These are phyloP conservation scores for Myotis myotis DNA, from an alignment of 2,797 vertebrate genomes.

Conservation along the genomic window DNA sequence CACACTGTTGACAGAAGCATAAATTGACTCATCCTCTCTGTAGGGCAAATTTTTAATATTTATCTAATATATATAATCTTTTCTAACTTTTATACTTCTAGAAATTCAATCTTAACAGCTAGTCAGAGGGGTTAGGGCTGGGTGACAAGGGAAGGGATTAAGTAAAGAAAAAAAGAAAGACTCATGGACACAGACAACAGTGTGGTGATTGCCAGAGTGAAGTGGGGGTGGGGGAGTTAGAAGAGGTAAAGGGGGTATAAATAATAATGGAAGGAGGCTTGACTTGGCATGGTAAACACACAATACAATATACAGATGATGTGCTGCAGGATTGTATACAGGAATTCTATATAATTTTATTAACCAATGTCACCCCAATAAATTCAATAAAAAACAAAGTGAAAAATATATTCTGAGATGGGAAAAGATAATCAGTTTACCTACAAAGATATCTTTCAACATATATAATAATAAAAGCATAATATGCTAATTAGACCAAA, in stretches of 20 bases:
- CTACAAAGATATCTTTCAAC: not conserved
- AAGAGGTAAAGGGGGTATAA: not conserved
- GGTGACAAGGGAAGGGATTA: not conserved
- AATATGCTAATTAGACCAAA: too few relatives aligned
- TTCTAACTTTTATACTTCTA: not conserved
- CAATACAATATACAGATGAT: not conserved
- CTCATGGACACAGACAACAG: not conserved
- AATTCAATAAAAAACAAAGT: not conserved
- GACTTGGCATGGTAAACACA: not conserved
- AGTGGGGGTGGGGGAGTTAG: not conserved
- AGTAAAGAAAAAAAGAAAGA: not conserved
- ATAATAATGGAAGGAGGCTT: not conserved
- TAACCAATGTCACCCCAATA: not conserved
- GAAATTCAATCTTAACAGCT: not conserved
- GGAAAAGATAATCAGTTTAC: constrained; percentile 7
- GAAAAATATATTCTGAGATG: not conserved
- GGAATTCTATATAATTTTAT: not conserved
- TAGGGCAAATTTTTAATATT: not conserved
- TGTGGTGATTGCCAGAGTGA: not conserved
- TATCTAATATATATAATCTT: not conserved
- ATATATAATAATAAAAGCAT: not conserved
- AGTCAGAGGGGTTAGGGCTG: too few relatives aligned
- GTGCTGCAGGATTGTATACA: not conserved
- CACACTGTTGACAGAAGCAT: not conserved
- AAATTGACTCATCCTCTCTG: not conserved